Conservation (phyloP, 1,140 invertebrate species). For the Drosophila funebris region DNA sequence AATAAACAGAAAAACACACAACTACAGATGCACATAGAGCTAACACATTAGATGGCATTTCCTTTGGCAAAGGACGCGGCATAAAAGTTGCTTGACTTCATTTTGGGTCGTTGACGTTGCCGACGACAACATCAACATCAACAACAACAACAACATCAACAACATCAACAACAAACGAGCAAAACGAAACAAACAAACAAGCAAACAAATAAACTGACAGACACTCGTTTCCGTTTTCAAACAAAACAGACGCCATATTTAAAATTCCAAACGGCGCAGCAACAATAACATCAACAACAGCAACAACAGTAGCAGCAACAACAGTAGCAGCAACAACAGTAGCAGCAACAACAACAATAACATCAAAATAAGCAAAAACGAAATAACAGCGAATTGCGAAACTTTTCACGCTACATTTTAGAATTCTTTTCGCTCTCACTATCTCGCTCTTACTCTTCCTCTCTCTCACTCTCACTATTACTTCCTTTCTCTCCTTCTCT, state of each 20-base stretch:
- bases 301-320: conserved; percentile 34
- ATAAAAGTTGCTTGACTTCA: conserved; percentile 72
- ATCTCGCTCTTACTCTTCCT: not conserved
- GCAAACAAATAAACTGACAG: conserved; percentile 79
- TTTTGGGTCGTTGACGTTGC: conserved; percentile 60
- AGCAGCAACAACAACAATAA: conserved; percentile 27
- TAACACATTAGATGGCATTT: conserved; percentile 76
- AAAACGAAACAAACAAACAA: conserved; percentile 29
- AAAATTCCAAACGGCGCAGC: conserved; percentile 71
- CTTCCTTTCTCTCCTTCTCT: not conserved
- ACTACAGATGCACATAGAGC: conserved; percentile 49
- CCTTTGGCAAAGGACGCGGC: conserved; percentile 65
- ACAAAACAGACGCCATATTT: conserved; percentile 82
- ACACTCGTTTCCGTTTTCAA: conserved; percentile 82
- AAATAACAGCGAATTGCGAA: conserved; percentile 73
- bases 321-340: too few species aligned
- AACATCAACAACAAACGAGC: conserved; percentile 24
- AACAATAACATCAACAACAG: conserved; percentile 17
- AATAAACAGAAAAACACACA: conserved; percentile 39
- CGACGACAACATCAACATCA: conserved; percentile 47
- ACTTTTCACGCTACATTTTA: conserved; percentile 65
- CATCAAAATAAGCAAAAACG: conserved; percentile 59
- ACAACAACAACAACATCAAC: too few species aligned
- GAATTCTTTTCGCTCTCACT: not conserved
- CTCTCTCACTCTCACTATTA: not conserved